phyloP scores from a whole-genome alignment of 1,140 invertebrate species.

The Oscheius sp. region DNA sequence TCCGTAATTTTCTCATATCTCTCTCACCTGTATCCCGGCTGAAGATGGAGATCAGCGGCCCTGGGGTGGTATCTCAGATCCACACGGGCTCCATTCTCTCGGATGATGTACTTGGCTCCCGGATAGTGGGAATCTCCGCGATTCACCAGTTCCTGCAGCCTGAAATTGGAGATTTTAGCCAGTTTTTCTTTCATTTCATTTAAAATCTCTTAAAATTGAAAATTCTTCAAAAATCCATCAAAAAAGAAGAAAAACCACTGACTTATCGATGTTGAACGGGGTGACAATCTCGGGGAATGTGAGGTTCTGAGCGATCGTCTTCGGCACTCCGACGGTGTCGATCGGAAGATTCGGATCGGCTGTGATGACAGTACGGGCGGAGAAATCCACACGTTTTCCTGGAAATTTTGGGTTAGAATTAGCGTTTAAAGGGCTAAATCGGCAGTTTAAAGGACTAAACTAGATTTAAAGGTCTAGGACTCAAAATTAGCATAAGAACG shows the following conservation, averaged over 20 bases:
- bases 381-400: conserved; percentile 97
- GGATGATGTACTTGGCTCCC: conserved; percentile 96
- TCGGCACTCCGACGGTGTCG: conserved; percentile 95
- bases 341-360: conserved; percentile 97
- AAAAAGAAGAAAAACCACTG: conserved; percentile 26
- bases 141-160: conserved; percentile 91
- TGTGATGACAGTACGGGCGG: conserved; percentile 97
- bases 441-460: too few species aligned
- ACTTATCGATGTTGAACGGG: conserved; percentile 95
- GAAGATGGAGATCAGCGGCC: conserved; percentile 93
- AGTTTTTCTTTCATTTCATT: neutral
- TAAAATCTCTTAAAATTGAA: neutral
- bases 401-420: neutral
- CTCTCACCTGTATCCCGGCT: conserved; percentile 85
- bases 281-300: conserved; percentile 99
- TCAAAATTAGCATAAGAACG: too few species aligned
- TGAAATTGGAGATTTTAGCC: conserved; percentile 61
- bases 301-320: conserved; percentile 96
- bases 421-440: too few species aligned
- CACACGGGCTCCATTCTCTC: conserved; percentile 96
- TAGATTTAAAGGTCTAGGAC: too few species aligned
- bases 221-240: conserved; percentile 9
- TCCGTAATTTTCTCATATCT: neutral
- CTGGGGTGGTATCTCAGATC: conserved; percentile 97
- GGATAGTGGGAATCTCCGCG: conserved; percentile 97